A percentile compares a stretch with the other conserved stretches of the same genome.
Evolutionary conservation across 2,797 vertebrate species (phyloP).

Genomic region (Fistularia tabacaria): DNA sequence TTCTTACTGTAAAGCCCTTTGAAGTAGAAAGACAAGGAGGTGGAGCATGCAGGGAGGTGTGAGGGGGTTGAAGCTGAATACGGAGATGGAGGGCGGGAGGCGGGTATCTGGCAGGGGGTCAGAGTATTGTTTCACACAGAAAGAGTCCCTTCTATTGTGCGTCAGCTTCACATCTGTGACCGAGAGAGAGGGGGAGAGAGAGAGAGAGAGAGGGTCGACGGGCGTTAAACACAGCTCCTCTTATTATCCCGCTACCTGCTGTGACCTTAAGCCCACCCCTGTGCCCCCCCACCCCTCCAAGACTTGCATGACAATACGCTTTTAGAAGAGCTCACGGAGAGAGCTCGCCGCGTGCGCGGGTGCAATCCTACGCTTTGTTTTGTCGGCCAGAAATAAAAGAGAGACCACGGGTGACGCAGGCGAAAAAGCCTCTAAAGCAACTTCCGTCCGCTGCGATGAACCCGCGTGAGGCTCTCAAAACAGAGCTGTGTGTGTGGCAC

Average conservation of each 20-base stretch:
- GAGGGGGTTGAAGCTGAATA: slow-evolving; percentile 13
- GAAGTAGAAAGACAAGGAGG: slow-evolving; percentile 9
- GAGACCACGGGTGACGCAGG: too few species aligned
- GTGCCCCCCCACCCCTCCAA: too few species aligned
- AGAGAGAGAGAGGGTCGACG: slow-evolving; percentile 36
- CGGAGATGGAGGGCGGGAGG: slow-evolving; percentile 15
- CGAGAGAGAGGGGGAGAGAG: slow-evolving; percentile 24
- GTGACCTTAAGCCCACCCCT: slow-evolving; percentile 21
- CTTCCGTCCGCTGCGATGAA: too few species aligned
- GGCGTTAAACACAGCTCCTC: slow-evolving; percentile 39
- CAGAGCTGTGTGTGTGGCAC: too few species aligned
- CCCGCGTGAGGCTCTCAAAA: too few species aligned
- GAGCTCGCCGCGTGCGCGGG: too few species aligned
- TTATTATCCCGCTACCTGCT: slow-evolving; percentile 59
- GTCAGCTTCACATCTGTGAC: slow-evolving; percentile 44
- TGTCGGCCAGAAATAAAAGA: too few species aligned
- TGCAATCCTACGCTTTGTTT: too few species aligned
- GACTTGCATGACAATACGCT: too few species aligned
- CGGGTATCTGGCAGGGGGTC: slow-evolving; percentile 34
- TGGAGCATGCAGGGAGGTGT: slow-evolving; percentile 15
- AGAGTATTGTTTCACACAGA: slow-evolving; percentile 55
- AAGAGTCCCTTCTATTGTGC: slow-evolving; percentile 58
- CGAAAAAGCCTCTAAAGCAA: too few species aligned
- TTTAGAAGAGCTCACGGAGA: too few species aligned
- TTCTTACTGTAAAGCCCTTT: slow-evolving; percentile 25